A percentile compares a stretch with the other conserved stretches of the same genome.
phyloP scores from a whole-genome alignment of 1,140 invertebrate species.

The Ips nitidus region DNA sequence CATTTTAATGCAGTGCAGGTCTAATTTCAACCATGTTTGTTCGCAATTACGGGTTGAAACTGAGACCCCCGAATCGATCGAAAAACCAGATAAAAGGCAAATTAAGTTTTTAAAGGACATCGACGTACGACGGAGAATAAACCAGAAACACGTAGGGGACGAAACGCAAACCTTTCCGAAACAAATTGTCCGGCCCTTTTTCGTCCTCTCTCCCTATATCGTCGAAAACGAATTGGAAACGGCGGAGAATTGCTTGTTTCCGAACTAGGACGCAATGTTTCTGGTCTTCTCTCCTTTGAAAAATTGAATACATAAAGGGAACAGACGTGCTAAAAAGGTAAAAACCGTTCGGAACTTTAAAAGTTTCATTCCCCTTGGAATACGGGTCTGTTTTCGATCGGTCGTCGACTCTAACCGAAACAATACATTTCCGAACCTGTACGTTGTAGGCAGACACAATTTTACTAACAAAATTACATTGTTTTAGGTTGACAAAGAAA shows the following conservation, averaged over 20 bases:
- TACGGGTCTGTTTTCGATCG: slow-evolving; percentile 15
- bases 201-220: slow-evolving; percentile 9
- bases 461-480: too few relatives aligned
- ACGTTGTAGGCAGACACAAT: too few relatives aligned
- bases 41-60: slow-evolving; percentile 12
- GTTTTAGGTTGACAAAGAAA: too few relatives aligned
- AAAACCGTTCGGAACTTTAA: slow-evolving; percentile 34
- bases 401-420: slow-evolving; percentile 10
- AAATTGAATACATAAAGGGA: slow-evolving; percentile 38
- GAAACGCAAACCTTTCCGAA: slow-evolving; percentile 8
- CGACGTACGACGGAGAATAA: not conserved
- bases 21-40: slow-evolving; percentile 20
- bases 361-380: slow-evolving; percentile 30
- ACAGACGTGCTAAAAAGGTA: slow-evolving; percentile 38
- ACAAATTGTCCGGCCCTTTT: slow-evolving; percentile 16
- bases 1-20: slow-evolving; percentile 29
- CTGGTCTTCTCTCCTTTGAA: slow-evolving; percentile 23
- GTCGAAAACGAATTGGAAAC: slow-evolving; percentile 33
- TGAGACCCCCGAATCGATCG: not conserved
- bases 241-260: slow-evolving; percentile 32
- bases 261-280: slow-evolving; percentile 27
- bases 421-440: too few relatives aligned
- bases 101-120: slow-evolving; percentile 5
- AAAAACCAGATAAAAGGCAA: not conserved
- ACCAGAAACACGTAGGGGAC: slow-evolving; percentile 1